Conservation (phyloP, 35 echinoderm and acorn worm species). For the Lytechinus pictus region DNA sequence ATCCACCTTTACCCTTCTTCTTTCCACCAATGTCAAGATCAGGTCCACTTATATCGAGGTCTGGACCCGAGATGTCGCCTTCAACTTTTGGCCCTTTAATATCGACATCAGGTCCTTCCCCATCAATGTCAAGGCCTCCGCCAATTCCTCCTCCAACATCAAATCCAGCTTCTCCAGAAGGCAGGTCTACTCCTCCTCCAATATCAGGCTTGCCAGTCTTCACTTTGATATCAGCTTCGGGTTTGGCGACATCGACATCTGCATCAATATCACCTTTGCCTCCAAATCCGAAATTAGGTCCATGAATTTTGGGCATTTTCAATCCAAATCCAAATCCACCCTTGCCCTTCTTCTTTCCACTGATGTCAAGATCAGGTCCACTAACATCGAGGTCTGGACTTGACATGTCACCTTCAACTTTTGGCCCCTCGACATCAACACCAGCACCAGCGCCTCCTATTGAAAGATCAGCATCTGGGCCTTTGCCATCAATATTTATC, state of each 20-base stretch:
- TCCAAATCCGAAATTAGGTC: conserved; percentile 21
- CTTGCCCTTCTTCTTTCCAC: conserved; percentile 23
- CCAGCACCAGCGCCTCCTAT: conserved; percentile 42
- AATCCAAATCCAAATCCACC: conserved; percentile 49
- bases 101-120: conserved; percentile 35
- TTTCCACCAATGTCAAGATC: background rate
- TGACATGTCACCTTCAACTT: conserved; percentile 35
- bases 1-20: background rate
- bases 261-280: conserved; percentile 29
- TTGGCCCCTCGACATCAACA: conserved; percentile 56
- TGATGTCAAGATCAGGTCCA: conserved; percentile 35
- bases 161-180: background rate
- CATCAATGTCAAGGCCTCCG: background rate
- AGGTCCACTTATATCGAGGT: background rate
- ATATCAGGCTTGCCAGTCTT: background rate
- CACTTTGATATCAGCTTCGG: conserved; percentile 55
- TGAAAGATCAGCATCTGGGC: conserved; percentile 50
- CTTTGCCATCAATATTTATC: conserved; percentile 45
- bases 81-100: conserved; percentile 57
- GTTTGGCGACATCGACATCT: conserved; percentile 41
- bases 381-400: conserved; percentile 41
- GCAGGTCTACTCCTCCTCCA: background rate
- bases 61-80: background rate
- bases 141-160: conserved; percentile 12
- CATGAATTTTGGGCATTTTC: conserved; percentile 33